These are phyloP conservation scores for Urechis unicinctus DNA, from an alignment of 2,888 invertebrate genomes.

Conservation along the genomic window DNA sequence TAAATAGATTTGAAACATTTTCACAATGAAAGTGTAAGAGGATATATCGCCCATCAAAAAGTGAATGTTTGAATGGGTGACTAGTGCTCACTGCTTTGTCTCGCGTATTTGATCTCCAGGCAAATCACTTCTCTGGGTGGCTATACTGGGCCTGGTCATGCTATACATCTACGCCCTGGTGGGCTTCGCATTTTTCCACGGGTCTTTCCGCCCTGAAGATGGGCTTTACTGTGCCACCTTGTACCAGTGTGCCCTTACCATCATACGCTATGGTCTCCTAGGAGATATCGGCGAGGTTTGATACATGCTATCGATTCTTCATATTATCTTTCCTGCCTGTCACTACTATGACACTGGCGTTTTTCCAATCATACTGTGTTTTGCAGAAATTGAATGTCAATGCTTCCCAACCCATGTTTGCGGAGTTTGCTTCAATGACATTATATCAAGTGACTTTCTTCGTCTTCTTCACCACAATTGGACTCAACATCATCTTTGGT, in stretches of 20 bases:
- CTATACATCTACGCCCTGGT: conserved; percentile 48
- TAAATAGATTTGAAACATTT: no score
- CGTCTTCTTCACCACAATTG: conserved; percentile 22
- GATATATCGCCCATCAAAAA: no score
- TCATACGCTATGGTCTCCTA: conserved; percentile 25
- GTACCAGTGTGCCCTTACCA: conserved; percentile 26
- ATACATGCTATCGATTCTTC: not conserved
- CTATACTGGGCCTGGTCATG: conserved; percentile 42
- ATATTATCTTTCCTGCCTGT: no score
- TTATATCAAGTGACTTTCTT: conserved; percentile 5
- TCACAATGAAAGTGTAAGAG: no score
- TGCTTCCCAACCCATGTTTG: not conserved
- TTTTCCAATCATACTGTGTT: not conserved
- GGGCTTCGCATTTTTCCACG: conserved; percentile 41
- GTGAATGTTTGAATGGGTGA: no score
- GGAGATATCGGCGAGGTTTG: conserved; percentile 26
- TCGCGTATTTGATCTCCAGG: no score
- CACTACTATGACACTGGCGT: not conserved
- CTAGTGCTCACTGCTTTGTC: no score
- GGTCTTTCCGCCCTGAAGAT: conserved; percentile 19
- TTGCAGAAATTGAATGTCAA: not conserved
- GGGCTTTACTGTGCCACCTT: conserved; percentile 20
- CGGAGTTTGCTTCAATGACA: not conserved
- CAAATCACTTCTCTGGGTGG: conserved; percentile 47
- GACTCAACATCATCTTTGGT: conserved; percentile 50